A percentile compares a stretch with the other conserved stretches of the same genome.
These are phyloP conservation scores for Carapus acus DNA, from an alignment of 2,797 vertebrate genomes.

Conservation along the genomic window DNA sequence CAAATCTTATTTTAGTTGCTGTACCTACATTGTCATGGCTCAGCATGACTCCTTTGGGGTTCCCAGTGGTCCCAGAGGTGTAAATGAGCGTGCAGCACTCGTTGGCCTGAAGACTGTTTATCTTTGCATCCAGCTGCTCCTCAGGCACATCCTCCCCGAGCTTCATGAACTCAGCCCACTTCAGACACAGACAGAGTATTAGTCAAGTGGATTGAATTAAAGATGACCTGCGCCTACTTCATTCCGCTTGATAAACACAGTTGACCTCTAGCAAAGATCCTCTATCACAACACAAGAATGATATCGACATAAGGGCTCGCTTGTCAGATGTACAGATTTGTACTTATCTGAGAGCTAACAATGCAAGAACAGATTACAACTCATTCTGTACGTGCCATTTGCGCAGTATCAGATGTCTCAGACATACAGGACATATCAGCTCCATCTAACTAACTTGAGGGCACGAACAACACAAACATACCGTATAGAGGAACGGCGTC, in stretches of 20 bases:
- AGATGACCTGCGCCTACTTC: no score
- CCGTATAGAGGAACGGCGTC: conserved; percentile 65
- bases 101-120: conserved; percentile 68
- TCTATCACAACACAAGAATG: no score
- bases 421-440: conserved; percentile 1
- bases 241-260: neutral
- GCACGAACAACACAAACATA: conserved; percentile 55
- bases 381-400: neutral
- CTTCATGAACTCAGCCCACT: conserved; percentile 79
- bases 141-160: conserved; percentile 66
- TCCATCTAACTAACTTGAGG: conserved; percentile 1
- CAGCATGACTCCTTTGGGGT: conserved; percentile 78
- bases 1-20: no score
- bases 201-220: neutral
- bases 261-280: neutral
- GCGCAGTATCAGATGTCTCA: neutral
- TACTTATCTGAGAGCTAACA: no score
- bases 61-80: conserved; percentile 78
- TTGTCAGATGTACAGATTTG: no score
- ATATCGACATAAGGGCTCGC: no score
- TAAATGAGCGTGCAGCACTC: conserved; percentile 79
- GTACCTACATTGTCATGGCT: conserved; percentile 79
- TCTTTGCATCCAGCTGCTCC: conserved; percentile 59
- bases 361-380: neutral
- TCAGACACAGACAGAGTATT: conserved; percentile 11